Evolutionary conservation across 2,888 invertebrate species (phyloP).

Genomic region (Harpalus rubripes): DNA sequence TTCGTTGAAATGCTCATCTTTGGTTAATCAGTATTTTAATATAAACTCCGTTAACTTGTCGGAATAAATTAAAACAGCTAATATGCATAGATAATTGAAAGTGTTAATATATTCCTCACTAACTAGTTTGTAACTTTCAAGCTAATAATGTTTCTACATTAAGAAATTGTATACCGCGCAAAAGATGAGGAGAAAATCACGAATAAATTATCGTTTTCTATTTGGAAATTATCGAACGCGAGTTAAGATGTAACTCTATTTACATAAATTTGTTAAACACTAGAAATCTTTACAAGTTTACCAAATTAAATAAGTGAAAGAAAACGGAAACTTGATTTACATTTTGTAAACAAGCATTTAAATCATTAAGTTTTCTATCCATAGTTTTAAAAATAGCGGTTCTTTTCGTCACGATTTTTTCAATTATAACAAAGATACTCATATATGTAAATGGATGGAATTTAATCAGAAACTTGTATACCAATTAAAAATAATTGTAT

Average conservation of each 20-base stretch:
- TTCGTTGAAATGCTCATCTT: constrained; percentile 32
- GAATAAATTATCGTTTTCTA: constrained; percentile 12
- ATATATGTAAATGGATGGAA: too few relatives aligned
- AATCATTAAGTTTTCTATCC: neutral
- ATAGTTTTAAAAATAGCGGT: neutral
- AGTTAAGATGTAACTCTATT: constrained; percentile 6
- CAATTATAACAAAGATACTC: too few relatives aligned
- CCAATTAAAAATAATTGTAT: too few relatives aligned
- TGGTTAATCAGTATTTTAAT: constrained; percentile 39
- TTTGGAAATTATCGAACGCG: neutral
- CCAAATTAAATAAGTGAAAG: neutral
- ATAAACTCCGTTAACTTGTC: constrained; percentile 50
- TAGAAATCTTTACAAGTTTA: neutral
- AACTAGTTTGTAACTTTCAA: constrained; percentile 59
- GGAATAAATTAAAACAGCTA: constrained; percentile 57
- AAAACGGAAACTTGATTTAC: neutral
- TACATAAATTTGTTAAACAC: constrained; percentile 1
- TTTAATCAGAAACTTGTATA: too few relatives aligned
- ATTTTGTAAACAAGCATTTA: neutral
- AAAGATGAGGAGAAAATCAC: constrained; percentile 19
- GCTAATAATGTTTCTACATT: constrained; percentile 53
- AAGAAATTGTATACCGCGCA: constrained; percentile 37
- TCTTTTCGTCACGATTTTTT: neutral
- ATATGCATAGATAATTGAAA: constrained; percentile 60
- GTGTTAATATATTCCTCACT: constrained; percentile 55